These are phyloP conservation scores for Mastomys natalensis DNA, from an alignment of 2,113 vertebrate species.

Conservation along the genomic window DNA sequence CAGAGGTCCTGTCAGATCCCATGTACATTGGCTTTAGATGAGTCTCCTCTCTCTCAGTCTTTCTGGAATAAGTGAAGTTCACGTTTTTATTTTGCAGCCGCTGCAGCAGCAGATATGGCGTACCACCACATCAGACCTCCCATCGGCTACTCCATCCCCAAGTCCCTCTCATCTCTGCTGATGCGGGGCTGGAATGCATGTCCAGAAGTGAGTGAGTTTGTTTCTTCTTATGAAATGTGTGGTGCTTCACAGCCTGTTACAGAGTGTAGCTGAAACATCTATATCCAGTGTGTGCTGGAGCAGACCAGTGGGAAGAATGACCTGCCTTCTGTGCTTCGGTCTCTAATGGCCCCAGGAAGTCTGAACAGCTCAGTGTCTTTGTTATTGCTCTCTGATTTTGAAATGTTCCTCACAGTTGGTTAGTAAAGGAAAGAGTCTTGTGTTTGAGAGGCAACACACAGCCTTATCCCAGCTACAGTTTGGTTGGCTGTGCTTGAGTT, in stretches of 20 bases:
- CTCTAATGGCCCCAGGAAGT: slow-evolving; percentile 69
- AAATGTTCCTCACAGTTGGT: slow-evolving; percentile 70
- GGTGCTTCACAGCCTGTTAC: slow-evolving; percentile 65
- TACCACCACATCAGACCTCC: slow-evolving; percentile 96
- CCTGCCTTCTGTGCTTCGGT: slow-evolving; percentile 68
- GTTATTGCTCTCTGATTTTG: slow-evolving; percentile 60
- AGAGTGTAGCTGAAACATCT: slow-evolving; percentile 49
- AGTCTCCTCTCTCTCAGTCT: background rate
- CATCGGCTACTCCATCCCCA: slow-evolving; percentile 96
- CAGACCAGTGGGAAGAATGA: slow-evolving; percentile 54
- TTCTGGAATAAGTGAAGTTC: background rate
- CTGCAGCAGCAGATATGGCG: slow-evolving; percentile 95
- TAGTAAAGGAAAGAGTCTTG: slow-evolving; percentile 52
- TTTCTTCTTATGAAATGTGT: slow-evolving; percentile 68
- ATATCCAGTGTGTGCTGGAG: slow-evolving; percentile 60
- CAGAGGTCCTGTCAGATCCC: background rate
- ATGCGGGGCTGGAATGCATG: slow-evolving; percentile 95
- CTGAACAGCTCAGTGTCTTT: slow-evolving; percentile 61
- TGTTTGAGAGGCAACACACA: slow-evolving; percentile 66
- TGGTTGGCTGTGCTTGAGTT: slow-evolving; percentile 55
- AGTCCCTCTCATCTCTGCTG: slow-evolving; percentile 93
- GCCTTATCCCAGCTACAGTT: slow-evolving; percentile 63
- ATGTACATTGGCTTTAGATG: background rate
- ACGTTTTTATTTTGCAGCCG: slow-evolving; percentile 86
- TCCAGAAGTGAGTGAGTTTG: slow-evolving; percentile 91